A percentile compares a stretch with the other conserved stretches of the same genome.
phyloP scores from a whole-genome alignment of 2,113 vertebrate species.

The Podiceps cristatus region DNA sequence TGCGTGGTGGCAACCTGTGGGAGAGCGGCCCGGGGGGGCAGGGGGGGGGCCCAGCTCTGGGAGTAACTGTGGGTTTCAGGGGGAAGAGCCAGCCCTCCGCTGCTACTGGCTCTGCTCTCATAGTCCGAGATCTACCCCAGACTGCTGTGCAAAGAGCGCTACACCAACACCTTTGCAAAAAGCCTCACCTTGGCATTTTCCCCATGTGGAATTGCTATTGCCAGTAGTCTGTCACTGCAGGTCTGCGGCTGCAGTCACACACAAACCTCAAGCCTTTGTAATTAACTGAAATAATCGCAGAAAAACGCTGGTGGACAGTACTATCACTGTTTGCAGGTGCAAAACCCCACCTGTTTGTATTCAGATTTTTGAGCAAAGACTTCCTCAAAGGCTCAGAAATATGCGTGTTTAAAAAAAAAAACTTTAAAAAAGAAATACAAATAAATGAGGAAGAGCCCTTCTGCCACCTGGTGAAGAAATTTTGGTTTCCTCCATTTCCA shows the following conservation, averaged over 20 bases:
- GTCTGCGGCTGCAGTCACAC: background rate
- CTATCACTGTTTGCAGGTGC: background rate
- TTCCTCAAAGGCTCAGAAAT: background rate
- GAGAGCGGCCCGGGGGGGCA: background rate
- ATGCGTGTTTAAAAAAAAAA: too few species aligned
- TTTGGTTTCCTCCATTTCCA: background rate
- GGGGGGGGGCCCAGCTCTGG: background rate
- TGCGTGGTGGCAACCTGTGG: rapidly evolving
- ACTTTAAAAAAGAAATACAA: background rate
- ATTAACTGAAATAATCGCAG: background rate
- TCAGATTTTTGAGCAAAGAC: background rate
- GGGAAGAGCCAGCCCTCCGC: background rate
- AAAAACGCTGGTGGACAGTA: background rate
- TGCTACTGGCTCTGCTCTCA: background rate
- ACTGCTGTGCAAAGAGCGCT: rapidly evolving
- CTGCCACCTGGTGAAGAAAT: background rate
- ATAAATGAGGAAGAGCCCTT: background rate
- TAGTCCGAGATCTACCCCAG: background rate
- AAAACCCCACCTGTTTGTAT: background rate
- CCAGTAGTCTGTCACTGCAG: background rate
- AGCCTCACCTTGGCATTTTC: background rate
- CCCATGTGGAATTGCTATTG: background rate
- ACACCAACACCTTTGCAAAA: background rate
- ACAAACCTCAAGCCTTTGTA: background rate
- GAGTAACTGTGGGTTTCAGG: rapidly evolving